Evolutionary conservation across 2,888 invertebrate genomes (phyloP).

Genomic region (Syrphus vitripennis): DNA sequence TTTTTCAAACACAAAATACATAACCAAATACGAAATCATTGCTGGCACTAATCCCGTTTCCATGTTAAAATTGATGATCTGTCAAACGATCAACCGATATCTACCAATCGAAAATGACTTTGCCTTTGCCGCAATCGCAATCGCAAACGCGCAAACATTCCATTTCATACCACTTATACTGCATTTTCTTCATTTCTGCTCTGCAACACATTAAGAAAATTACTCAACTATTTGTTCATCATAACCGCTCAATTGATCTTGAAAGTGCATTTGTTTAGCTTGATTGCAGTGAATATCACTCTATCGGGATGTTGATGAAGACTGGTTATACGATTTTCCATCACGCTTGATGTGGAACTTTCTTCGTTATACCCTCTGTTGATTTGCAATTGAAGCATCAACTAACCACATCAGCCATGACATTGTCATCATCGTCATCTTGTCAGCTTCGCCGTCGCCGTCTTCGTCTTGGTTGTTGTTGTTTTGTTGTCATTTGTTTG

Average conservation of each 20-base stretch:
- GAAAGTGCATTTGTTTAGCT: constrained; percentile 63
- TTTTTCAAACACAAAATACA: not conserved
- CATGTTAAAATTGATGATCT: constrained; percentile 31
- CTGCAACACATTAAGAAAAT: constrained; percentile 41
- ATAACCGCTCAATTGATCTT: constrained; percentile 68
- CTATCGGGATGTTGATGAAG: not conserved
- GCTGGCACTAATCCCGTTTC: not conserved
- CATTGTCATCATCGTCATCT: constrained; percentile 60
- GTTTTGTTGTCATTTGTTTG: not conserved
- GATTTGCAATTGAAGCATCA: constrained; percentile 49
- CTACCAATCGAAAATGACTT: not conserved
- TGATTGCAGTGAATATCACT: constrained; percentile 23
- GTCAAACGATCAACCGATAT: not conserved
- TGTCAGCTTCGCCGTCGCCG: not conserved
- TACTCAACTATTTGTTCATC: constrained; percentile 63
- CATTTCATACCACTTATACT: constrained; percentile 25
- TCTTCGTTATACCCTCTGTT: constrained; percentile 64
- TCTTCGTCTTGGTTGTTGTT: constrained; percentile 15
- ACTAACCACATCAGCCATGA: constrained; percentile 60
- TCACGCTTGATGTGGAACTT: constrained; percentile 51
- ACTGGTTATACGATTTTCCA: constrained; percentile 45
- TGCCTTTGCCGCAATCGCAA: not conserved
- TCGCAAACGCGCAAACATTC: constrained; percentile 9
- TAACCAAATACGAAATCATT: too few species aligned
- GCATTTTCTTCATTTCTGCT: constrained; percentile 28